Evolutionary conservation across 2,113 vertebrate species (phyloP).

Genomic region (Centropristis striata): DNA sequence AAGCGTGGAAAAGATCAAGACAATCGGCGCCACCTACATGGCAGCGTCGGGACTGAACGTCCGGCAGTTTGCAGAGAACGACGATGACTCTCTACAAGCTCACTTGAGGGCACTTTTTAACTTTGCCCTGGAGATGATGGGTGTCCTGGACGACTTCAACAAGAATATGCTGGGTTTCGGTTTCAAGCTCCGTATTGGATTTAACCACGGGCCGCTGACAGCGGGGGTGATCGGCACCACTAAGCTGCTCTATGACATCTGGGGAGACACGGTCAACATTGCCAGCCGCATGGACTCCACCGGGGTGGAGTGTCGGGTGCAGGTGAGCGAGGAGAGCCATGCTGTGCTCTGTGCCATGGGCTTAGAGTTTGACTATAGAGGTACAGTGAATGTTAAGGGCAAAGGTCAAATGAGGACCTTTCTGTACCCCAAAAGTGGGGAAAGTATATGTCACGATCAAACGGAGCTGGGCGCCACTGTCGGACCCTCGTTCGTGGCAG

Average conservation of each 20-base stretch:
- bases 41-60: slow-evolving; percentile 94
- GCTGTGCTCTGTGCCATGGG: slow-evolving; percentile 93
- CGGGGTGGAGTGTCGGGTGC: slow-evolving; percentile 96
- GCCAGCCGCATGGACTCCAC: slow-evolving; percentile 99
- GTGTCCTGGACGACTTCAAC: slow-evolving; percentile 98
- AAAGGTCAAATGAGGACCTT: slow-evolving; percentile 99
- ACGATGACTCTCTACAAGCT: slow-evolving; percentile 89
- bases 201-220: slow-evolving; percentile 96
- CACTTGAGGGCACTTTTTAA: slow-evolving; percentile 95
- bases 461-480: slow-evolving; percentile 89
- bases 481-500: slow-evolving; percentile 84
- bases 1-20: slow-evolving; percentile 98
- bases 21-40: slow-evolving; percentile 99
- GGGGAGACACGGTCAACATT: slow-evolving; percentile 99
- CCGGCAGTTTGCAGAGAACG: slow-evolving; percentile 86
- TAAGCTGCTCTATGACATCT: slow-evolving; percentile 97
- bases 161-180: slow-evolving; percentile 99
- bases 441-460: slow-evolving; percentile 86
- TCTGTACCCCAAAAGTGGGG: slow-evolving; percentile 93
- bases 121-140: slow-evolving; percentile 99
- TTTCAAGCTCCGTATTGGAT: slow-evolving; percentile 97
- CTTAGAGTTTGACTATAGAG: slow-evolving; percentile 96
- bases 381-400: slow-evolving; percentile 98
- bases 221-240: slow-evolving; percentile 98
- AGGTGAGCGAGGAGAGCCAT: slow-evolving; percentile 98